Evolutionary conservation across 2,797 vertebrate species (phyloP).

Genomic region (Myiotriccus ornatus): DNA sequence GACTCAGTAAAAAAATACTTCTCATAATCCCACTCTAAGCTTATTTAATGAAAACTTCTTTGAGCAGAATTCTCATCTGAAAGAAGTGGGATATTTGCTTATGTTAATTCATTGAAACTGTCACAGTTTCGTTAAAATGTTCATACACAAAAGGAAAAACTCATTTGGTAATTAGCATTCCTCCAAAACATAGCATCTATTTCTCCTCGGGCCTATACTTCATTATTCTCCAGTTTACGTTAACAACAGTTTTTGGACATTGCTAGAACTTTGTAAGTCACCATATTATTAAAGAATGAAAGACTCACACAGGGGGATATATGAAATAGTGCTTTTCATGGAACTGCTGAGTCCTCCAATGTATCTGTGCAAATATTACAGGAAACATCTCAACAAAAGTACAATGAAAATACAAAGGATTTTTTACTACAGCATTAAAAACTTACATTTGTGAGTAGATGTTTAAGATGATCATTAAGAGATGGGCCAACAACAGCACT

Average conservation of each 20-base stretch:
- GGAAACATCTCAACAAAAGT: not conserved
- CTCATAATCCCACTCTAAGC: not conserved
- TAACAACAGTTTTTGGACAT: not conserved
- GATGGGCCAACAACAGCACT: constrained; percentile 74
- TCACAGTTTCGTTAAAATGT: not conserved
- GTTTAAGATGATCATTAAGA: constrained; percentile 80
- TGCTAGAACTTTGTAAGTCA: not conserved
- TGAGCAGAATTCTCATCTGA: not conserved
- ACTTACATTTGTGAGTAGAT: constrained; percentile 80
- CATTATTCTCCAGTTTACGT: not conserved
- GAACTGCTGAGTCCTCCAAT: not conserved
- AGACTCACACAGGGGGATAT: not conserved
- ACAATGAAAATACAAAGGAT: not conserved
- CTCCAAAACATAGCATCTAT: not conserved
- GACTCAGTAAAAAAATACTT: not conserved
- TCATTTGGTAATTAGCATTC: not conserved
- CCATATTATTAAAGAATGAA: not conserved
- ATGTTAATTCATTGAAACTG: not conserved
- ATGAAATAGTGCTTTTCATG: not conserved
- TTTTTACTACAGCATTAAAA: not conserved
- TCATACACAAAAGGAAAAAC: not conserved
- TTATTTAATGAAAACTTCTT: not conserved
- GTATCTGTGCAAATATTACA: not conserved
- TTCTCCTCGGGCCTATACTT: not conserved
- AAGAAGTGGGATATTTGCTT: not conserved